A percentile compares a stretch with the other conserved stretches of the same genome.
These are phyloP conservation scores for Acanthosepion esculentum DNA, from an alignment of 2,888 invertebrate genomes.

Conservation along the genomic window DNA sequence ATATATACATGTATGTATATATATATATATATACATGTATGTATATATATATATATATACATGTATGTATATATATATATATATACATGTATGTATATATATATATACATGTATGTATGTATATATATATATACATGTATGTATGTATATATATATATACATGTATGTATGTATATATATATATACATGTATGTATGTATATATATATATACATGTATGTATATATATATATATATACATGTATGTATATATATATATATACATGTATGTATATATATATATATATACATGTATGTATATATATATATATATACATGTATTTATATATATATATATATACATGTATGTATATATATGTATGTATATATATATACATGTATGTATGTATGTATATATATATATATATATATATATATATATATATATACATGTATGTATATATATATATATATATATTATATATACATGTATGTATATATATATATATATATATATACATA, in stretches of 20 bases:
- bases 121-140: neutral
- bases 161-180: neutral
- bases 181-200: neutral
- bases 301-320: neutral
- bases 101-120: neutral
- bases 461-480: neutral
- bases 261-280: neutral
- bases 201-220: neutral
- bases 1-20: too few species aligned
- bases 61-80: neutral
- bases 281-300: too few species aligned
- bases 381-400: too few species aligned
- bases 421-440: neutral
- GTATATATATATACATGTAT: neutral
- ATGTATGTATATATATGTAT: neutral
- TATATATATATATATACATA: neutral
- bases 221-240: neutral
- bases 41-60: neutral
- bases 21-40: neutral
- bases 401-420: neutral
- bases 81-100: neutral
- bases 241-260: neutral
- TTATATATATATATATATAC: neutral
- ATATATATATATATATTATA: neutral
- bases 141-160: neutral